Evolutionary conservation across 2,888 invertebrate genomes (phyloP).

Genomic region (Eupithecia dodoneata): DNA sequence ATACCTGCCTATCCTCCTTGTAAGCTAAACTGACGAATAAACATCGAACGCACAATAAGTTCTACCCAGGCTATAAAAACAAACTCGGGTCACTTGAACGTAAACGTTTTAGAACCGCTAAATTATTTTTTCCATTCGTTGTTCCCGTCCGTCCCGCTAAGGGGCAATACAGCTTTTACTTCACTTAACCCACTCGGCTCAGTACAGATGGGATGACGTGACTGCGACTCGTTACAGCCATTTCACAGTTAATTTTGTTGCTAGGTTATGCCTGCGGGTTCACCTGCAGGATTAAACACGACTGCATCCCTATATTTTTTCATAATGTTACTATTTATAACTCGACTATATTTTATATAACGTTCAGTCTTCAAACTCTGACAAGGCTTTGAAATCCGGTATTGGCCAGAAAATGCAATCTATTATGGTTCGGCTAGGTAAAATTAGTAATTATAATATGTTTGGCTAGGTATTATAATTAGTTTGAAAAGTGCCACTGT

Average conservation of each 20-base stretch:
- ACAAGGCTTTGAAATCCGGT: too few species aligned
- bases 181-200: constrained; percentile 24
- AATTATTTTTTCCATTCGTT: constrained; percentile 24
- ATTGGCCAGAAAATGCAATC: too few species aligned
- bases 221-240: constrained; percentile 22
- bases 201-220: constrained; percentile 29
- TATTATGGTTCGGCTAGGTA: too few species aligned
- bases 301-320: not conserved
- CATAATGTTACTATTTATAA: too few species aligned
- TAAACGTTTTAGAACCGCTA: constrained; percentile 10
- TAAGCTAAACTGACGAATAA: not conserved
- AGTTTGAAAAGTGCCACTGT: too few species aligned
- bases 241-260: constrained; percentile 28
- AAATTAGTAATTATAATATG: too few species aligned
- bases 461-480: too few species aligned
- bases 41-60: not conserved
- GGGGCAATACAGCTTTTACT: constrained; percentile 30
- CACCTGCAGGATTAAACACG: not conserved
- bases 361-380: too few species aligned
- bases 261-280: not conserved
- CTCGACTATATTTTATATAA: too few species aligned
- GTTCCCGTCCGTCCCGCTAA: constrained; percentile 21
- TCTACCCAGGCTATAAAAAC: not conserved
- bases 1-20: not conserved
- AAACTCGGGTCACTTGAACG: not conserved